Base-by-base conservation (phyloP, 2,113 vertebrate species). In the Pterophyllum scalare region DNA sequence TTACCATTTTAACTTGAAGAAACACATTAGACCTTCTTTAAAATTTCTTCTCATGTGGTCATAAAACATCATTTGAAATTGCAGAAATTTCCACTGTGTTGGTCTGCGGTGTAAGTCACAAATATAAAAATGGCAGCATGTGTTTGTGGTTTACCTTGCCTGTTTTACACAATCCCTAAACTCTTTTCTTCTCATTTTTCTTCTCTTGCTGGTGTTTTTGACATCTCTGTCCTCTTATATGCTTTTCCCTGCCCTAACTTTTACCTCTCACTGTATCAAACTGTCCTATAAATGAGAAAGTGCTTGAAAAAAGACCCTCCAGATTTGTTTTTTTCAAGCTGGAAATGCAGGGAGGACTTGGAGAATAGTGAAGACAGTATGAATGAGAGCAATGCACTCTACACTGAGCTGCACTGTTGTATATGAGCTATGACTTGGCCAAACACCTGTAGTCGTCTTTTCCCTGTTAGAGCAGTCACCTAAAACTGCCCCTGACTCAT, bases 381-480 rank as follows among this genome's bases (percentile, higher is more conserved):
- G 80, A 85, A 60, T 38, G 67, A 78, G 74, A 75, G 79, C 75
- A 80, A 54, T 46, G 56, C 43, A 65, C 15, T 60, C 38, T 72
- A 70, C 59, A 70, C 77, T 83, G 49, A 84, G 65, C 78, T 82
- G 46, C 43, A 72, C 64, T 81, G 38, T 65, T 82, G 56, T 78
- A 38, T 81, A 61, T 85, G 77, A 88, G 72, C 64, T 83, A 67
- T 76, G n/a, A 90, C 80, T 75, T 60, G 52, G 52, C 43, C 38
- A 83, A 79, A 84, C 77, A 75, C 74, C 64, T 75, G 17, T 87
- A 92, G 87, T 85, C 82, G 72, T 85, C 70, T 83, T 91, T 83
- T 62, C 65, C 76, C 77, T 79, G 49, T 56, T 64, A 72, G 60
- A 57, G 35, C 70, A 77, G 79, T 89, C 77, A 87, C 83, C 85